These are phyloP conservation scores for Nipponia nippon DNA, from an alignment of 2,113 vertebrate genomes.

Conservation along the genomic window DNA sequence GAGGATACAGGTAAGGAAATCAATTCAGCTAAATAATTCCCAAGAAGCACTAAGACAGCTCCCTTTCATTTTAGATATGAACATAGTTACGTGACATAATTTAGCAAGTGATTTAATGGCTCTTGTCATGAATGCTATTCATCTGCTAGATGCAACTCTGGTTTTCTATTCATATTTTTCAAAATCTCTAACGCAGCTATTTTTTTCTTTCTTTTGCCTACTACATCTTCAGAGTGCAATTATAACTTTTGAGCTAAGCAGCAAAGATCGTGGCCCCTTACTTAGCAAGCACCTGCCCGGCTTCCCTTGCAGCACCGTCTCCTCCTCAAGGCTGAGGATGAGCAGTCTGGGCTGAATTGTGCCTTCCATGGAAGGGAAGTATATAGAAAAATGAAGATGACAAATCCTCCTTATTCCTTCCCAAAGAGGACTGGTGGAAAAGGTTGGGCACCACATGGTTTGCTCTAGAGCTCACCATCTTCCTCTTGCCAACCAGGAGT, in stretches of 20 bases:
- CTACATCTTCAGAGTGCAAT: background rate
- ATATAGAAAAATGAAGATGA: background rate
- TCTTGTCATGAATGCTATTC: conserved; percentile 14
- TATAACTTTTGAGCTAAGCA: background rate
- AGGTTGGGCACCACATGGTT: fast-evolving
- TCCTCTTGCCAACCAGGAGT: background rate
- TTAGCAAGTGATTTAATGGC: conserved; percentile 29
- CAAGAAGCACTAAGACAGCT: background rate
- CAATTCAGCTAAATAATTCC: background rate
- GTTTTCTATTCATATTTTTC: conserved; percentile 21
- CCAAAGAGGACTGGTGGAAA: background rate
- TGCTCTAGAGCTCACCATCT: background rate
- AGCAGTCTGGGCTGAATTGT: background rate
- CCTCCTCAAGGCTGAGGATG: background rate
- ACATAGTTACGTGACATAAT: background rate
- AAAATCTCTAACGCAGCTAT: background rate
- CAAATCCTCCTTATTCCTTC: background rate
- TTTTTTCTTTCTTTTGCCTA: background rate
- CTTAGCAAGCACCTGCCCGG: background rate
- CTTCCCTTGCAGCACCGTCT: background rate
- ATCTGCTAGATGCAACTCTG: background rate
- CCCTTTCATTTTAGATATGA: background rate
- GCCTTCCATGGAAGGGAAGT: background rate
- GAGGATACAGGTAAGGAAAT: background rate
- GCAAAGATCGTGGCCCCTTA: background rate